Conservation (phyloP, 2,797 vertebrate genomes). For the Triplophysa bombifrons region DNA sequence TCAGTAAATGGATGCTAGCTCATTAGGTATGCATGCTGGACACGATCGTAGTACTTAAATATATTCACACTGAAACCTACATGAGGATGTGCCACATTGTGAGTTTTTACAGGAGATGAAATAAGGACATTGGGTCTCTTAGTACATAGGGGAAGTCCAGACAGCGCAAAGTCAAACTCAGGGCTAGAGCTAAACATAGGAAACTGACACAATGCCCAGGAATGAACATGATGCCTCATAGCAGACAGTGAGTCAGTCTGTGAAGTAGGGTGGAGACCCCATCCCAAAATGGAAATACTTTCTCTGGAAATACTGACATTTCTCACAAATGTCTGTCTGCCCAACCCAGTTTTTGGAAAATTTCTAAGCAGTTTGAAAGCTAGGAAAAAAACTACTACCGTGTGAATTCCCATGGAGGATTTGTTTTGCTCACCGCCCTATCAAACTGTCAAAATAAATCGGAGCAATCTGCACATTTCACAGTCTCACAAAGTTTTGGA, state of each 20-base stretch:
- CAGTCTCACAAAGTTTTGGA: slow-evolving; percentile 18
- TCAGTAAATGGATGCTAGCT: not conserved
- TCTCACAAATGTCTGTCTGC: not conserved
- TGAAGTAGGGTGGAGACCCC: slow-evolving; percentile 14
- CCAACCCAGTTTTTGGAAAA: slow-evolving; percentile 7
- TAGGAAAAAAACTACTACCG: slow-evolving; percentile 19
- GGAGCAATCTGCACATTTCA: slow-evolving; percentile 25
- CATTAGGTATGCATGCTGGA: not conserved
- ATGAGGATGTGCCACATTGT: not conserved
- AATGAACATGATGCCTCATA: slow-evolving; percentile 41
- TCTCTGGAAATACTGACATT: not conserved
- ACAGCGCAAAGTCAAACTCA: slow-evolving; percentile 19
- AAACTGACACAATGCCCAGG: slow-evolving; percentile 50
- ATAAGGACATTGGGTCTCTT: slow-evolving; percentile 7
- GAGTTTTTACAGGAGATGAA: slow-evolving; percentile 2
- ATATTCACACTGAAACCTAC: not conserved
- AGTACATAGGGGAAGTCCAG: slow-evolving; percentile 30
- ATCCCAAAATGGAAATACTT: slow-evolving; percentile 10
- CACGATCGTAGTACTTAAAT: not conserved
- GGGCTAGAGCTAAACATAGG: slow-evolving; percentile 45
- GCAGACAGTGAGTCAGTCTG: slow-evolving; percentile 36
- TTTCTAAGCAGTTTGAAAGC: not conserved
- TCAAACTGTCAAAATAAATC: slow-evolving; percentile 17
- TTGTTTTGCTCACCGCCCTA: slow-evolving; percentile 6
- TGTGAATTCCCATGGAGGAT: not conserved